A percentile compares a stretch with the other conserved stretches of the same genome.
These are phyloP conservation scores for Lasioglossum oenotherae DNA, from an alignment of 2,888 invertebrate genomes.

Conservation along the genomic window DNA sequence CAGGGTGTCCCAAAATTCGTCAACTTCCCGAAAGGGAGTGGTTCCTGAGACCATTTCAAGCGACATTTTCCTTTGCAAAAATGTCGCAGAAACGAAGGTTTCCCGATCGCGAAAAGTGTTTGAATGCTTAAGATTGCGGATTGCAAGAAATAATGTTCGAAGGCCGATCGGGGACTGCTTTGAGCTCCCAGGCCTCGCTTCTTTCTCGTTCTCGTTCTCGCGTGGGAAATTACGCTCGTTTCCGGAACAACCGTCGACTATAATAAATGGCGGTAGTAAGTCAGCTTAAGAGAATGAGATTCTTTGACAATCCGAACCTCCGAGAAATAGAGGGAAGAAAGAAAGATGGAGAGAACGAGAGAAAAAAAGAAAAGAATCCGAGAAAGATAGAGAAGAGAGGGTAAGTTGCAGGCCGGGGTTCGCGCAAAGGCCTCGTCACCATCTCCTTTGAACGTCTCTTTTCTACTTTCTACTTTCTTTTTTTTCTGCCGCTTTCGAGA, in stretches of 20 bases:
- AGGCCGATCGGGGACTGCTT: not conserved
- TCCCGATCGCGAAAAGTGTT: not conserved
- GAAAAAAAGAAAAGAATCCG: not conserved
- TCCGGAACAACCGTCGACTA: conserved; percentile 8
- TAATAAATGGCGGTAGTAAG: conserved; percentile 6
- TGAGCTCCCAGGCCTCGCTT: not conserved
- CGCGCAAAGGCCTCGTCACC: conserved; percentile 23
- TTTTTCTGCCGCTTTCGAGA: not conserved
- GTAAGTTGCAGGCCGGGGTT: conserved; percentile 1
- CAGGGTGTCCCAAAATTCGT: too few species aligned
- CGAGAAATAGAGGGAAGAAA: not conserved
- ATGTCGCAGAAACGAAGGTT: not conserved
- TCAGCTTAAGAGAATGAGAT: conserved; percentile 11
- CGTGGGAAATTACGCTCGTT: conserved; percentile 35
- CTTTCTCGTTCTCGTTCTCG: conserved; percentile 41
- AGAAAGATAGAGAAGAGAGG: not conserved
- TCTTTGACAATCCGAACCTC: conserved; percentile 11
- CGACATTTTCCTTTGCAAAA: too few species aligned
- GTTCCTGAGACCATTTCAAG: too few species aligned
- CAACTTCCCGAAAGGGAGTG: too few species aligned
- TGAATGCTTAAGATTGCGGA: not conserved
- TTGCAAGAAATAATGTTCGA: not conserved
- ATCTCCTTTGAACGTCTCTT: conserved; percentile 24
- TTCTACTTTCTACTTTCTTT: conserved; percentile 15
- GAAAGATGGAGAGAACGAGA: not conserved